Evolutionary conservation across 2,797 vertebrate genomes (phyloP).

Genomic region (Takifugu ocellatus): DNA sequence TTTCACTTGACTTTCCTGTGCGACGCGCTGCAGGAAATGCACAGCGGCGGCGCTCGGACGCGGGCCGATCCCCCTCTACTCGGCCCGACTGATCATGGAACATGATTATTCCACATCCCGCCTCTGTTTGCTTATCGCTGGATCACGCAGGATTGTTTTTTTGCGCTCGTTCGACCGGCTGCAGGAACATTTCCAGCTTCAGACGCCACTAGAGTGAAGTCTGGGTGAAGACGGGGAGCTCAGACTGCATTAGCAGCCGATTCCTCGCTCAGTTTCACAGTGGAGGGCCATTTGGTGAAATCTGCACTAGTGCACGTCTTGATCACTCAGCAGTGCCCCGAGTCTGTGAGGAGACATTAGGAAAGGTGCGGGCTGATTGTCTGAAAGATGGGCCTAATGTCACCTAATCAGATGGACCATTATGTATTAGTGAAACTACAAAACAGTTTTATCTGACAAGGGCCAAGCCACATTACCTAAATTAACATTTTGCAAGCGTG

Average conservation of each 20-base stretch:
- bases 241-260: slow-evolving; percentile 39
- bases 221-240: slow-evolving; percentile 16
- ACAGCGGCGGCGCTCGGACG: slow-evolving; percentile 46
- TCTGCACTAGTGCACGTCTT: slow-evolving; percentile 45
- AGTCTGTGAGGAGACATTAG: slow-evolving; percentile 72
- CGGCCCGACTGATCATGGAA: slow-evolving; percentile 56
- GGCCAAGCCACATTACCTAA: slow-evolving; percentile 95
- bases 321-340: slow-evolving; percentile 63
- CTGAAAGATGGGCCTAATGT: slow-evolving; percentile 94
- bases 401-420: slow-evolving; percentile 98
- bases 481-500: slow-evolving; percentile 99
- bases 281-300: slow-evolving; percentile 51
- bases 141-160: slow-evolving; percentile 24
- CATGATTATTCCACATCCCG: slow-evolving; percentile 60
- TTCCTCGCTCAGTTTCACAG: slow-evolving; percentile 33
- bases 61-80: slow-evolving; percentile 44
- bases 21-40: slow-evolving; percentile 46
- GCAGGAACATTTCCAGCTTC: background rate
- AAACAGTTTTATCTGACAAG: slow-evolving; percentile 95
- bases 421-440: slow-evolving; percentile 97
- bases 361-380: slow-evolving; percentile 85
- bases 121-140: slow-evolving; percentile 33
- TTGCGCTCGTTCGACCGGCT: slow-evolving; percentile 31
- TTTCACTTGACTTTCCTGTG: slow-evolving; percentile 39
- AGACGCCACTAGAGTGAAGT: slow-evolving; percentile 8